phyloP scores from a whole-genome alignment of 2,797 vertebrate genomes.

The Centropyge bicolor region DNA sequence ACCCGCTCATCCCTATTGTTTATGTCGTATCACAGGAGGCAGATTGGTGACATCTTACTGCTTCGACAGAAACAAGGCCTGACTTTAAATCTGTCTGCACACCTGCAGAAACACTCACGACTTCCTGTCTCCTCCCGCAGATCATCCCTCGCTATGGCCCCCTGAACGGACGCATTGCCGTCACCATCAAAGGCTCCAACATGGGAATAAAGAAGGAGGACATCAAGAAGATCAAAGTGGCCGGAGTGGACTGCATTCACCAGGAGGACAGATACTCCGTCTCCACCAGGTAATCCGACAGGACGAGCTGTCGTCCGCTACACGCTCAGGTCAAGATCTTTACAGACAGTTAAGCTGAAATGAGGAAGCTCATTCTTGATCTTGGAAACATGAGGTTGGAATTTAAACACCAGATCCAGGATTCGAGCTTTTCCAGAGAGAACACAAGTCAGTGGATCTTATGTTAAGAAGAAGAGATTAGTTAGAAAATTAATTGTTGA shows the following conservation, averaged over 20 bases:
- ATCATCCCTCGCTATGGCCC: conserved; percentile 93
- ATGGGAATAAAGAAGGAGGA: conserved; percentile 91
- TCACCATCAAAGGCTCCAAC: conserved; percentile 96
- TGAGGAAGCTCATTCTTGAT: no score
- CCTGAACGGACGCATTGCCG: conserved; percentile 86
- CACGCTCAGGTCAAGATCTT: conserved; percentile 10
- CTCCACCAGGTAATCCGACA: conserved; percentile 87
- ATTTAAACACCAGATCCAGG: no score
- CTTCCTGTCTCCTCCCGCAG: conserved; percentile 68
- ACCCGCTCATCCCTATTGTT: no score
- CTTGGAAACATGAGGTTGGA: no score
- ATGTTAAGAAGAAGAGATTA: no score
- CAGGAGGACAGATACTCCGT: conserved; percentile 90
- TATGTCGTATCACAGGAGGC: no score
- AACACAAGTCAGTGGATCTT: no score
- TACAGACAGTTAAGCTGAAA: neutral
- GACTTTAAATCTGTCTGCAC: no score
- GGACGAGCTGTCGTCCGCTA: conserved; percentile 5
- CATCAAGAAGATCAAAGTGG: conserved; percentile 89
- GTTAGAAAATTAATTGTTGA: no score
- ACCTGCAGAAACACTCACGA: neutral
- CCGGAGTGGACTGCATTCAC: conserved; percentile 87
- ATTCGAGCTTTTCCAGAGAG: no score
- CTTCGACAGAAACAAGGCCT: no score
- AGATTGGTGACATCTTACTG: no score